Base-by-base conservation (phyloP, 2,113 vertebrate genomes). In the Aspidoscelis tigris region DNA sequence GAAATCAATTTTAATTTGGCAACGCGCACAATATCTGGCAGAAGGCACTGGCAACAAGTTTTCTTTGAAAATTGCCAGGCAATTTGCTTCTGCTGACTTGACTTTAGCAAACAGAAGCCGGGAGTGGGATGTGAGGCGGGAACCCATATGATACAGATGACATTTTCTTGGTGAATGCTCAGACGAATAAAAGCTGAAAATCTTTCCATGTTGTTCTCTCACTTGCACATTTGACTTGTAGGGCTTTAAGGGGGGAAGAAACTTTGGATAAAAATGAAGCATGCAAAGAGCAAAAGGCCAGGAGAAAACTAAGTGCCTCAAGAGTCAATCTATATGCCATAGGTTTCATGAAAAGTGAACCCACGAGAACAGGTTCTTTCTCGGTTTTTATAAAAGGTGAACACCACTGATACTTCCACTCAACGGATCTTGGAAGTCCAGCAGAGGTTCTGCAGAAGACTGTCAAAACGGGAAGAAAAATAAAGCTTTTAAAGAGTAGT, bases 1-100 rank as follows among this genome's bases (percentile, higher is more conserved):
- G 95, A 96, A 96, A 96, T 96, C 95, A 95, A 96, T 96, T 95
- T 93, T 95, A 94, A 95, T 93, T 95, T 96, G 96, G 95, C 95
- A 93, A 90, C 93, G 93, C 70, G 65, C 87, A 87, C 77, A 73
- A 89, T 93, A 88, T 93, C 92, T 95, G 94, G 95, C 94, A 94
- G 93, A 95, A 89, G 93, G 92, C 3, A 0, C 92, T 66, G 83
- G 90, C 92, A 94, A 93, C 87, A 92, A 81, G 91, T 91, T 92
- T 93, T 93, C 92, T 92, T 89, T 89, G 89, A 94, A 94, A 94
- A 92, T 89, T 93, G 91, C 92, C 88, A 95, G 92, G 90, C 93
- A 93, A 95, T 95, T 95, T 93, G 92, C 92, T 93, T 92, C 91
- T 90, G 91, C 93, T 83, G 89, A 93, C 90, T 93, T 89, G 70